A percentile compares a stretch with the other conserved stretches of the same genome.
phyloP scores from a whole-genome alignment of 2,797 vertebrate species.

The Malurus splendens region DNA sequence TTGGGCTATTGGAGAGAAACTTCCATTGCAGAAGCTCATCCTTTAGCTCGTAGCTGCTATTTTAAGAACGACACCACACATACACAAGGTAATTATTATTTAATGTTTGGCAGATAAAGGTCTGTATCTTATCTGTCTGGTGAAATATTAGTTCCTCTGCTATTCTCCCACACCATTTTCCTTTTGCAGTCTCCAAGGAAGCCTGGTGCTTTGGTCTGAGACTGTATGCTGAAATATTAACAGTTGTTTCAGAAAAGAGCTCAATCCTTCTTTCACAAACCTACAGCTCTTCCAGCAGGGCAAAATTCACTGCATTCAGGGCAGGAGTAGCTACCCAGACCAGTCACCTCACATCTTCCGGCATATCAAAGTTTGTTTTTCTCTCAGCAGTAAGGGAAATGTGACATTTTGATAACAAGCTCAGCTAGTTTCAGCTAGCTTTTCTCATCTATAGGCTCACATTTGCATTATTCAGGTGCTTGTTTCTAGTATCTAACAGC shows the following conservation, averaged over 20 bases:
- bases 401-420: not conserved
- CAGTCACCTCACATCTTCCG: accelerated
- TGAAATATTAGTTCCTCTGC: not conserved
- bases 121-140: not conserved
- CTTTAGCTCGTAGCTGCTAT: not conserved
- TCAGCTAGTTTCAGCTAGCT: not conserved
- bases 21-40: not conserved
- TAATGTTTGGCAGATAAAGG: not conserved
- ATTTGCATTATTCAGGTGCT: not conserved
- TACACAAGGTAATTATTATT: not conserved
- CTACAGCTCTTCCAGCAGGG: not conserved
- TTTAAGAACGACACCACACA: not conserved
- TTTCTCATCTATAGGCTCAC: not conserved
- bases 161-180: not conserved
- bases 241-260: not conserved
- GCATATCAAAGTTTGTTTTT: not conserved
- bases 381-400: not conserved
- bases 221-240: not conserved
- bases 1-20: not conserved
- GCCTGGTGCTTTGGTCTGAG: not conserved
- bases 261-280: not conserved
- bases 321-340: not conserved
- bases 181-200: not conserved
- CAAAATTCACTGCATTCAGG: not conserved
- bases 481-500: not conserved